Conservation (phyloP, 2,113 vertebrate species). For the Phalacrocorax brasilianus region DNA sequence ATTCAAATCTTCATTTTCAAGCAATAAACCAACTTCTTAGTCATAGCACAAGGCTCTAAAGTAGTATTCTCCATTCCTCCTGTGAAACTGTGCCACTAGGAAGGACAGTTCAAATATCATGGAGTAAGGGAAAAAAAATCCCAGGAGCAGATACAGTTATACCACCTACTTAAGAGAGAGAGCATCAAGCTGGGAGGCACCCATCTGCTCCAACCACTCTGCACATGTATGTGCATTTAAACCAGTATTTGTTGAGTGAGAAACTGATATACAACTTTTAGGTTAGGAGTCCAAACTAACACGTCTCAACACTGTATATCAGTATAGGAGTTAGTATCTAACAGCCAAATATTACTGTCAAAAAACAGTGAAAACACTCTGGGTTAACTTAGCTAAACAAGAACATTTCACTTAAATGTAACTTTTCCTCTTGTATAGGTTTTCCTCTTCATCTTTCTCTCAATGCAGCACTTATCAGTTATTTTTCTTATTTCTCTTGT, state of each 20-base stretch:
- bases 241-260: background rate
- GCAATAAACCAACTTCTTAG: background rate
- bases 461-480: background rate
- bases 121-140: background rate
- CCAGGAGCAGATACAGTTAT: accelerated
- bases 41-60: background rate
- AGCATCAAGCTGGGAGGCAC: background rate
- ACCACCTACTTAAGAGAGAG: background rate
- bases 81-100: background rate
- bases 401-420: background rate
- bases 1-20: background rate
- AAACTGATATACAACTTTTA: background rate
- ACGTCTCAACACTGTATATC: background rate
- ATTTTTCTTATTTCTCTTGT: background rate
- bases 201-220: background rate
- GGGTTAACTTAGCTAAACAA: background rate
- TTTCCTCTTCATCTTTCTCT: background rate
- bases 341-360: background rate
- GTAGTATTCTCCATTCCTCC: background rate
- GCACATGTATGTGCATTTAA: accelerated
- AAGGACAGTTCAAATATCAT: background rate
- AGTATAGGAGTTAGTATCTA: background rate
- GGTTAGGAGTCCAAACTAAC: background rate
- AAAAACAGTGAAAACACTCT: background rate
- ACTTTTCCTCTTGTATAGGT: background rate